These are phyloP conservation scores for Epinotia demarniana DNA, from an alignment of 2,888 invertebrate genomes.

Conservation along the genomic window DNA sequence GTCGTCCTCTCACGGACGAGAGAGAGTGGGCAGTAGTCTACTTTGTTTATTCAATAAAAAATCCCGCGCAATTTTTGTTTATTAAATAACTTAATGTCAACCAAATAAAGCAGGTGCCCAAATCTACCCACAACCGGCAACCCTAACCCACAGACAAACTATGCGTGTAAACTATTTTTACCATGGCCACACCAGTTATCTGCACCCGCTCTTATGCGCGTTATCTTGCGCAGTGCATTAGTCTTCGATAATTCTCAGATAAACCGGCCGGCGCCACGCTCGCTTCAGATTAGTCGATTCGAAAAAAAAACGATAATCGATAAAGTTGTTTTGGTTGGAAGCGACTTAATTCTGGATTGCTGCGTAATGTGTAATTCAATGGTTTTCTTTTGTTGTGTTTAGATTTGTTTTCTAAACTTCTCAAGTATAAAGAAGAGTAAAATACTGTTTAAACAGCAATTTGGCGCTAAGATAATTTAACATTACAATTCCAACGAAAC, in stretches of 20 bases:
- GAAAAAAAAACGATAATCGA: constrained; percentile 80
- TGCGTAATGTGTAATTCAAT: constrained; percentile 59
- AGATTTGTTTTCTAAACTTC: not conserved
- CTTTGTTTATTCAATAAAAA: not conserved
- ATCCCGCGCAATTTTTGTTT: not conserved
- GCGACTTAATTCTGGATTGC: constrained; percentile 81
- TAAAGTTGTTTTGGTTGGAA: constrained; percentile 81
- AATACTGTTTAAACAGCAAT: not conserved
- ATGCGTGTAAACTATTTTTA: constrained; percentile 84
- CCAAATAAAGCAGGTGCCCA: constrained; percentile 15
- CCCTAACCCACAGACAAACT: constrained; percentile 70
- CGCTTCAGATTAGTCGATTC: constrained; percentile 77
- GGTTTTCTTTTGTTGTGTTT: constrained; percentile 8
- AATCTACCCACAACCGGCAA: constrained; percentile 10
- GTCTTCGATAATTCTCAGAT: constrained; percentile 82
- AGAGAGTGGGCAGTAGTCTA: no score
- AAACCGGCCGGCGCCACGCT: constrained; percentile 81
- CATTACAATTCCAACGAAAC: not conserved
- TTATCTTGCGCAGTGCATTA: constrained; percentile 82
- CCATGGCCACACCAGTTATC: constrained; percentile 84
- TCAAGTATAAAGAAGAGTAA: not conserved
- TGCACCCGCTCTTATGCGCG: constrained; percentile 81
- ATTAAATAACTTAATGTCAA: not conserved
- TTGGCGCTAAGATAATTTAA: not conserved
- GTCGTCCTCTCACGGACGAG: no score